Evolutionary conservation across 1,140 invertebrate genomes (phyloP).

Genomic region (Melitaea cinxia): DNA sequence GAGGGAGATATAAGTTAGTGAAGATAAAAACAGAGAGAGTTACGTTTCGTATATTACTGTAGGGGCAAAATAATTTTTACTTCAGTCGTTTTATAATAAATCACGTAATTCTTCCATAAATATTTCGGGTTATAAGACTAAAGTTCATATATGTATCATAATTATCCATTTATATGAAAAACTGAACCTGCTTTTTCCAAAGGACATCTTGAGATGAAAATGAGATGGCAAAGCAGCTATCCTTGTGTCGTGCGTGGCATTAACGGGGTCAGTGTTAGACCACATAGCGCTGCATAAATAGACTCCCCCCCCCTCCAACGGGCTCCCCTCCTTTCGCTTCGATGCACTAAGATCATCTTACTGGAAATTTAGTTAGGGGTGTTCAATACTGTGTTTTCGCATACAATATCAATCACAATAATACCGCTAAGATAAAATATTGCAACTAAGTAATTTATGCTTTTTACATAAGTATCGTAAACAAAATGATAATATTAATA

Average conservation of each 20-base stretch:
- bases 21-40: too few species aligned
- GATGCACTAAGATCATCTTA: conserved; percentile 44
- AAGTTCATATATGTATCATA: background rate
- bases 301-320: conserved; percentile 36
- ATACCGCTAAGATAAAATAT: background rate
- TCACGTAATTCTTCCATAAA: background rate
- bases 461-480: too few species aligned
- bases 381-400: conserved; percentile 15
- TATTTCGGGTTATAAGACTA: background rate
- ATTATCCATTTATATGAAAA: background rate
- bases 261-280: conserved; percentile 79
- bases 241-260: conserved; percentile 67
- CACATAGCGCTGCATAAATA: conserved; percentile 77
- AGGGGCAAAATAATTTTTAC: too few species aligned
- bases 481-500: too few species aligned
- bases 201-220: conserved; percentile 29
- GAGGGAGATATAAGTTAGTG: too few species aligned
- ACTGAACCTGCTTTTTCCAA: conserved; percentile 17
- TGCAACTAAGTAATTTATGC: too few species aligned
- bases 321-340: conserved; percentile 29
- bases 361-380: conserved; percentile 11
- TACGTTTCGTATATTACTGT: too few species aligned
- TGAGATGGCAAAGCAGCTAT: conserved; percentile 47
- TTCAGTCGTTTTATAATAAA: background rate
- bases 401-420: background rate